Percentiles rank a stretch among this genome's conserved stretches.
These are phyloP conservation scores for Myiotriccus ornatus DNA, from an alignment of 2,797 vertebrate species.

Conservation along the genomic window DNA sequence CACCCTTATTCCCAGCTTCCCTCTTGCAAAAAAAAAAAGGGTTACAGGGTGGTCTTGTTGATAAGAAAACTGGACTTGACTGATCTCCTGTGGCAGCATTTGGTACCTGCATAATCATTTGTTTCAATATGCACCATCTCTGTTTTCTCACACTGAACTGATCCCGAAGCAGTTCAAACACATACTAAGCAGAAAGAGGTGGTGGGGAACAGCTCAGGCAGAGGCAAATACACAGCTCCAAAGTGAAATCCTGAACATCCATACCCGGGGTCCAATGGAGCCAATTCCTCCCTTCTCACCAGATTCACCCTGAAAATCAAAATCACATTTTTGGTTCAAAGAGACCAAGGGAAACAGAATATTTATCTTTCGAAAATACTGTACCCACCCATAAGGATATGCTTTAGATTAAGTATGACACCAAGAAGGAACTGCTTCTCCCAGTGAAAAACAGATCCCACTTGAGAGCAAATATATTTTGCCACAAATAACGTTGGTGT, in stretches of 20 bases:
- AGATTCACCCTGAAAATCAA: conserved; percentile 81
- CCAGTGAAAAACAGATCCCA: neutral
- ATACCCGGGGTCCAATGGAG: conserved; percentile 74
- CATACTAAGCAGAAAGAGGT: neutral
- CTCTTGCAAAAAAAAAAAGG: neutral
- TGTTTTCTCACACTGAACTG: neutral
- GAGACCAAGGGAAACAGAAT: neutral
- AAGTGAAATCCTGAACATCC: neutral
- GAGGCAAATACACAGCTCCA: neutral
- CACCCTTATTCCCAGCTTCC: neutral
- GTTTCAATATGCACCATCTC: neutral
- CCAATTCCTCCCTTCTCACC: conserved; percentile 81
- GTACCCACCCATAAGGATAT: neutral
- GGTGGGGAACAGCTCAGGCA: neutral
- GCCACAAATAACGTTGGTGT: fast-evolving
- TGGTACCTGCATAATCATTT: neutral
- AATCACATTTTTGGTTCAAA: neutral
- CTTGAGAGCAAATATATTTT: neutral
- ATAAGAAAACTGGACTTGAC: neutral
- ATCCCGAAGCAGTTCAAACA: neutral
- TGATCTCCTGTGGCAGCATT: neutral
- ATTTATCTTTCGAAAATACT: neutral
- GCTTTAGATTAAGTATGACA: neutral
- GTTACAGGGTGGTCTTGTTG: neutral
- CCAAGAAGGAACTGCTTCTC: neutral